Evolutionary conservation across 2,113 vertebrate species (phyloP), one percentile per base, ranked within the genome.

Genomic region (Epinephelus fuscoguttatus): DNA sequence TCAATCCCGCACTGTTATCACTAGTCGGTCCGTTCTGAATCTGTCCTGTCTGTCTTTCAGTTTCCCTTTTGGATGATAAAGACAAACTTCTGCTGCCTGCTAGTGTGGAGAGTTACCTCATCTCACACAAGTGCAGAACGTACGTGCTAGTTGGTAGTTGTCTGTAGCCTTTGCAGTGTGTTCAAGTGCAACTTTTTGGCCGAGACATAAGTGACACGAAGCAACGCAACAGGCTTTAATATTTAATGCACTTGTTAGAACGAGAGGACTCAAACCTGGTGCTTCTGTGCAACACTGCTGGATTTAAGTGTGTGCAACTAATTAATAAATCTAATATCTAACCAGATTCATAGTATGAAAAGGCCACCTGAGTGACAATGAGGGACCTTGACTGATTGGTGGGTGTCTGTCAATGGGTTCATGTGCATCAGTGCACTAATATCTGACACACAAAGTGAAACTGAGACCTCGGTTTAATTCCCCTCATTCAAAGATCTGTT

Each of bases 401-500:
- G 63, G 77, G 27, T 6, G 52, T 71, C 7, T 13, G 18, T 76
- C 18, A 33, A 33, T 63, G 59, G 23, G 50, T 72, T 52, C 13
- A 25, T 61, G 25, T 77, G 47, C 75, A 62, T 15, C 27, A 7
- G 52, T 3, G 15, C 15, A 57, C 2, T 64, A 70, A 80, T 57
- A 70, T 90, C 72, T 60, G 73, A 69, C 80, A 75, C 78, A 66
- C 75, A 68, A 55, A 83, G 63, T 87, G 81, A 86, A 89, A 83
- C 53, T 25, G 57, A 89, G 86, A 78, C 8, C 69, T 70, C 57
- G 15, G 67, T 82, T 84, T 85, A 80, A 84, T 83, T 86, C 79
- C 60, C 61, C 78, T 76, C 60, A 82, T 72, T 91, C 81, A 82
- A 50, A 84, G 79, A 78, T 87, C 84, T 83, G 84, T 67, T 82